Evolutionary conservation across 2,888 invertebrate species (phyloP).

Genomic region (Imbricaverruca yamaguchii): DNA sequence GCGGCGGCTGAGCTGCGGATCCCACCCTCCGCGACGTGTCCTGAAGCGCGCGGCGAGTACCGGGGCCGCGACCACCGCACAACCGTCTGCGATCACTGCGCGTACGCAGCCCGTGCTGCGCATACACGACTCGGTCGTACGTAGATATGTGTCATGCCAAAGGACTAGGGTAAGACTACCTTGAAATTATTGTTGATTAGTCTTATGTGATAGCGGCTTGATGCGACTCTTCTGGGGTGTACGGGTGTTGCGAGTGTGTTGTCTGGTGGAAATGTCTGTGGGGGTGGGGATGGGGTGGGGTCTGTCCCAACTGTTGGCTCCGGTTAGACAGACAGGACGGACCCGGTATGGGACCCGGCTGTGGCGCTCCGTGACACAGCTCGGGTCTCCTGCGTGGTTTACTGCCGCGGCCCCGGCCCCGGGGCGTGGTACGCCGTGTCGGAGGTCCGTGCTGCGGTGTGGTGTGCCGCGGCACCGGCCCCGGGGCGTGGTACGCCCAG

Average conservation of each 20-base stretch:
- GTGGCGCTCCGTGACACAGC: too few relatives aligned
- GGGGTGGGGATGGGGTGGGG: neutral
- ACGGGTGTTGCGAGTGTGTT: neutral
- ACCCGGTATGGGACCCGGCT: neutral
- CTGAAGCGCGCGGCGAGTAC: neutral
- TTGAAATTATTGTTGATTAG: constrained; percentile 13
- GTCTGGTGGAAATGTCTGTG: neutral
- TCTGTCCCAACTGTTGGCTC: neutral
- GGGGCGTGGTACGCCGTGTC: neutral
- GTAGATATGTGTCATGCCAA: constrained; percentile 2
- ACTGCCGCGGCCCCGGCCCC: too few relatives aligned
- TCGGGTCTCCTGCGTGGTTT: too few relatives aligned
- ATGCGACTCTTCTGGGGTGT: neutral
- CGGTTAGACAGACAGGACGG: neutral
- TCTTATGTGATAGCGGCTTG: constrained; percentile 4
- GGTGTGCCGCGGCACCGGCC: neutral
- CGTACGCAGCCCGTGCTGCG: neutral
- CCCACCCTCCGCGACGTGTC: neutral
- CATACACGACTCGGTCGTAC: too few relatives aligned
- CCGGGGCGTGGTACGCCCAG: neutral
- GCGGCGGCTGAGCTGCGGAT: neutral
- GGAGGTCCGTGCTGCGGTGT: neutral
- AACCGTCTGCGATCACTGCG: neutral
- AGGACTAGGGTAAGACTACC: constrained; percentile 6
- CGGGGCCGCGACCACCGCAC: too few relatives aligned